phyloP scores from a whole-genome alignment of 2,888 invertebrate species.

The Leptopilina myrica region DNA sequence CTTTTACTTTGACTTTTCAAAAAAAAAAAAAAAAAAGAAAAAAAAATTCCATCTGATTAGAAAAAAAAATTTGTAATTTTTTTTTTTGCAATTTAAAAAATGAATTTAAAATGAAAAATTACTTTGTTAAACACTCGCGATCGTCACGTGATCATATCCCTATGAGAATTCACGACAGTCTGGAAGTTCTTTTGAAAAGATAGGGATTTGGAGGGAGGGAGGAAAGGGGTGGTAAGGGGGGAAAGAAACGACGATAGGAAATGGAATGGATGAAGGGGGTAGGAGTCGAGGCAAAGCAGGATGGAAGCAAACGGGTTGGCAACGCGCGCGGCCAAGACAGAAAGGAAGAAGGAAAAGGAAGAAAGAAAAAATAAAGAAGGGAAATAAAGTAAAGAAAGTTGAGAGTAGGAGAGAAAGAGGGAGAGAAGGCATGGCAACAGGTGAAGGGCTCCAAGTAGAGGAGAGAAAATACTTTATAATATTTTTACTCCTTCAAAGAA shows the following conservation, averaged over 20 bases:
- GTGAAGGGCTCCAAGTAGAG: slow-evolving; percentile 51
- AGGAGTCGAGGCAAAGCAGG: slow-evolving; percentile 37
- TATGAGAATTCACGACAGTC: slow-evolving; percentile 40
- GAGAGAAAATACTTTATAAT: slow-evolving; percentile 41
- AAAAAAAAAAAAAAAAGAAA: too few relatives aligned
- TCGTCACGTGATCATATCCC: slow-evolving; percentile 39
- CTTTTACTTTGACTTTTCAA: too few relatives aligned
- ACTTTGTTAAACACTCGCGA: slow-evolving; percentile 20
- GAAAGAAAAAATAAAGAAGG: slow-evolving; percentile 43
- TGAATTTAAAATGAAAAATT: not conserved
- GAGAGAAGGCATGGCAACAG: slow-evolving; percentile 58
- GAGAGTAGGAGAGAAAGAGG: slow-evolving; percentile 48
- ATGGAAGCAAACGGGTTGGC: slow-evolving; percentile 38
- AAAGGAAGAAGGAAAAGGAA: slow-evolving; percentile 40
- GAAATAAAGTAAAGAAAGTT: slow-evolving; percentile 46
- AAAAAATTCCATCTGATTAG: too few relatives aligned
- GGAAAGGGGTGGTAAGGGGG: not conserved
- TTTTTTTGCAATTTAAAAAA: not conserved
- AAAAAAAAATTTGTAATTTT: too few relatives aligned
- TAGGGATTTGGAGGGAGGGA: not conserved
- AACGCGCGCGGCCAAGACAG: slow-evolving; percentile 35
- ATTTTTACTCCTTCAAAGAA: slow-evolving; percentile 41
- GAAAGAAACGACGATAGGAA: slow-evolving; percentile 32
- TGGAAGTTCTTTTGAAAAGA: slow-evolving; percentile 24
- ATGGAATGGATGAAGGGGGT: slow-evolving; percentile 31